A percentile compares a stretch with the other conserved stretches of the same genome.
Conservation (phyloP, 2,797 vertebrate genomes). For the Clamator glandarius region DNA sequence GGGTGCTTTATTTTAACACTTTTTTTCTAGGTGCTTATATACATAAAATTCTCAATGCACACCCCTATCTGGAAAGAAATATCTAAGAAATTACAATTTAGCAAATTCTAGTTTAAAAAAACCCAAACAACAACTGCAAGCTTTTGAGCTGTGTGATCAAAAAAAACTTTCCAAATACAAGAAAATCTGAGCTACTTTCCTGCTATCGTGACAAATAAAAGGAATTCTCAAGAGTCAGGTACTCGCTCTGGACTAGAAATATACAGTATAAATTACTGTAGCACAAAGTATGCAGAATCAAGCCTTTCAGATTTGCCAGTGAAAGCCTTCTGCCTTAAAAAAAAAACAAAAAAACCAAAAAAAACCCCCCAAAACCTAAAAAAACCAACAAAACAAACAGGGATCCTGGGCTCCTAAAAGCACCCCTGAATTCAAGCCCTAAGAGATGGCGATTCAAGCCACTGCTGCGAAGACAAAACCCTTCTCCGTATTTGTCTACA, state of each 20-base stretch:
- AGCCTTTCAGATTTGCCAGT: neutral
- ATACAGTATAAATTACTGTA: neutral
- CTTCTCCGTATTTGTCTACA: fast-evolving
- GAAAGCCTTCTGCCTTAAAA: neutral
- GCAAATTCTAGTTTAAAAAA: neutral
- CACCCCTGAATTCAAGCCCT: neutral
- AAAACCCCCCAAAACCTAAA: no score
- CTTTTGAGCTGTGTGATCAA: neutral
- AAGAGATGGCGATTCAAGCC: neutral
- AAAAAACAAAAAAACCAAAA: no score
- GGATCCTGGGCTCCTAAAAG: neutral
- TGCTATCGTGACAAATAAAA: neutral
- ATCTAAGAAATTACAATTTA: neutral
- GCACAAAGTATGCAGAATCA: neutral
- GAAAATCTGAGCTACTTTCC: neutral
- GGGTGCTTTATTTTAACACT: neutral
- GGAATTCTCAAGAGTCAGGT: neutral
- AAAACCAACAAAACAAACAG: neutral
- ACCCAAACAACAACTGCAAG: no score
- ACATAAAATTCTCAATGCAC: neutral
- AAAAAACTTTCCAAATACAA: neutral
- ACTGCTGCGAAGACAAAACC: neutral
- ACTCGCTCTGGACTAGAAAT: neutral
- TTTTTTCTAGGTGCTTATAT: neutral
- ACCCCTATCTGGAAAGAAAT: neutral